Conservation (phyloP, 2,113 vertebrate species). For the Peromyscus polionotus region DNA sequence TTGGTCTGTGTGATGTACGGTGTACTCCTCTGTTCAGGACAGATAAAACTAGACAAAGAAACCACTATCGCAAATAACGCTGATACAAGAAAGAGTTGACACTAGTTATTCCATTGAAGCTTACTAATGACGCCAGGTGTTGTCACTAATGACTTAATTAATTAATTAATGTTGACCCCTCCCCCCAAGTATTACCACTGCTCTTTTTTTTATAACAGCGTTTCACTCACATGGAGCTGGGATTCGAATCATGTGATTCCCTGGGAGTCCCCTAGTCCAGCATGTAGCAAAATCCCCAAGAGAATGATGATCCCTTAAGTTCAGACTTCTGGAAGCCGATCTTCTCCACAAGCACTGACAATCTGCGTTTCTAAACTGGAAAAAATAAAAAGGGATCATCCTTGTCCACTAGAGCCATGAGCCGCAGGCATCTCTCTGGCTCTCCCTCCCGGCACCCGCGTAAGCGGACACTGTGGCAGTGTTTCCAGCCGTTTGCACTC, state of each 20-base stretch:
- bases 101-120: background rate
- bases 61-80: background rate
- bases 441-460: background rate
- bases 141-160: background rate
- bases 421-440: background rate
- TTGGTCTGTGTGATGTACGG: background rate
- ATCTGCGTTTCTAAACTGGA: background rate
- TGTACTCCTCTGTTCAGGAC: background rate
- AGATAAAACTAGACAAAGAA: background rate
- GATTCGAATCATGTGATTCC: background rate
- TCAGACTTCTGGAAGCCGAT: background rate
- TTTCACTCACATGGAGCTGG: background rate
- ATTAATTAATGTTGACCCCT: background rate
- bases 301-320: background rate
- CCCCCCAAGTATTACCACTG: background rate
- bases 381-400: rapidly evolving
- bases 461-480: background rate
- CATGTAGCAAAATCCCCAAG: background rate
- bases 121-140: background rate
- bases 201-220: no score
- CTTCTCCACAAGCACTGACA: background rate
- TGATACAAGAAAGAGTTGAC: background rate
- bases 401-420: no score
- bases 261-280: background rate
- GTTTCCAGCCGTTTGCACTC: background rate